These are phyloP conservation scores for Uria aalge DNA, from an alignment of 2,113 vertebrate genomes.

Conservation along the genomic window DNA sequence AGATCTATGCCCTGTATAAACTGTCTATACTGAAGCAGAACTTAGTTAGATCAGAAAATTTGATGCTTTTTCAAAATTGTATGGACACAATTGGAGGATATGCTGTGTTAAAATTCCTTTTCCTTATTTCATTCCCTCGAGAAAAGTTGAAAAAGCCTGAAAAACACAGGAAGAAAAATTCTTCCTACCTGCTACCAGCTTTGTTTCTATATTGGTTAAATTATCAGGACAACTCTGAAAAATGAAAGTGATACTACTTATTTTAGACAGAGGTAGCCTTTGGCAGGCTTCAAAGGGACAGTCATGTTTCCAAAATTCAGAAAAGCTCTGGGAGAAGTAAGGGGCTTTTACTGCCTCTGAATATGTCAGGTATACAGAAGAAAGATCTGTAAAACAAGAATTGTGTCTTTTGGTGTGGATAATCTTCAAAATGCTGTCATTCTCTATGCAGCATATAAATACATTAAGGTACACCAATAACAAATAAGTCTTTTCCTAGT, in stretches of 20 bases:
- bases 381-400: neutral
- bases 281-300: neutral
- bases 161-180: neutral
- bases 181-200: neutral
- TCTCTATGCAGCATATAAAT: neutral
- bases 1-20: neutral
- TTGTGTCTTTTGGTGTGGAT: neutral
- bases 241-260: neutral
- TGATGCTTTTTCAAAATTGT: neutral
- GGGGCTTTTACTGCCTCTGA: neutral
- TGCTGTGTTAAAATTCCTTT: neutral
- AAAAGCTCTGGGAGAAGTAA: neutral
- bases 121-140: neutral
- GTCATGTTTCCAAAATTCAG: neutral
- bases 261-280: neutral
- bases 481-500: neutral
- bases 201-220: neutral
- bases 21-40: neutral
- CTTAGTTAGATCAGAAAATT: neutral
- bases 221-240: neutral
- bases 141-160: neutral
- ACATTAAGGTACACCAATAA: neutral
- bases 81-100: neutral
- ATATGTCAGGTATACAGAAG: neutral
- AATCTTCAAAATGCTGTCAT: neutral